Percentiles rank a stretch among this genome's conserved stretches.
Conservation (phyloP, 2,888 invertebrate species). For the Apodemia arnacis region DNA sequence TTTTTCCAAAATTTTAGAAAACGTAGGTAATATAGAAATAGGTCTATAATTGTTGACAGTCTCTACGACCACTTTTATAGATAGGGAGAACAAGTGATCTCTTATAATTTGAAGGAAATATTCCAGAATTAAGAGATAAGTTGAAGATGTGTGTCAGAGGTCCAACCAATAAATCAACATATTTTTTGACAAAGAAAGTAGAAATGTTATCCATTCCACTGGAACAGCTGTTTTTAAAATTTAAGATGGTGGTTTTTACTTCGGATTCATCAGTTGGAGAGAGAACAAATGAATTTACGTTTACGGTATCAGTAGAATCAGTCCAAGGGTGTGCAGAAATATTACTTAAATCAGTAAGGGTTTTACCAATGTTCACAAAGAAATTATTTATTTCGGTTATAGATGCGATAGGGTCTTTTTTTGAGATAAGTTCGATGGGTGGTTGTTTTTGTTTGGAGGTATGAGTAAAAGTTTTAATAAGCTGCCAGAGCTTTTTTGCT, state of each 20-base stretch:
- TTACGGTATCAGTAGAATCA: neutral
- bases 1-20: constrained; percentile 5
- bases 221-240: too few relatives aligned
- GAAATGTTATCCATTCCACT: too few relatives aligned
- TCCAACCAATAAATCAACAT: too few relatives aligned
- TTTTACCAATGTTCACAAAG: neutral
- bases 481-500: neutral
- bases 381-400: neutral
- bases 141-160: too few relatives aligned
- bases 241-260: too few relatives aligned
- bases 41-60: too few relatives aligned
- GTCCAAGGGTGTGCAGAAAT: neutral
- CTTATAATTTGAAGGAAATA: too few relatives aligned
- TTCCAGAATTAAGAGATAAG: too few relatives aligned
- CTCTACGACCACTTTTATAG: too few relatives aligned
- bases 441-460: neutral
- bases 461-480: neutral
- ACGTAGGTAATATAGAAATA: neutral
- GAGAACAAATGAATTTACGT: neutral
- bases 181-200: too few relatives aligned
- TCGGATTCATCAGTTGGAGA: too few relatives aligned
- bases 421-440: neutral
- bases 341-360: neutral
- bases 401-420: neutral
- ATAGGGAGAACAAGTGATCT: too few relatives aligned